Evolutionary conservation across 2,797 vertebrate species (phyloP), one percentile per base, ranked within the genome.

Genomic region (Pangasius djambal): DNA sequence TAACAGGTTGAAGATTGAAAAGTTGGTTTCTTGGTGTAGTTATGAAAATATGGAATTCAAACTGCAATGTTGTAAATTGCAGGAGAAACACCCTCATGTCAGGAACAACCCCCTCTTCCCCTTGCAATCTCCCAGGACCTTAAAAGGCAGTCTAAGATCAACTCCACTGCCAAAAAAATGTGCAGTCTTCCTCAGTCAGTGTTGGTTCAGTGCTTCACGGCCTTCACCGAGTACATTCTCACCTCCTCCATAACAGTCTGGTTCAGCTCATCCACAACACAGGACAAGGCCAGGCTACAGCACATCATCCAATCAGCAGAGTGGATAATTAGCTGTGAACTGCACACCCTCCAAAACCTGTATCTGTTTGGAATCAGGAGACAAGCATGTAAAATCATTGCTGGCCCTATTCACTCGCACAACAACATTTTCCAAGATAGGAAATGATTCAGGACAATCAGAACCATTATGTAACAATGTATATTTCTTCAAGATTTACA

Each of bases 191-290:
- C 31, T 81, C 31, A 81, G 34, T 57, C 79, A 67, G 15, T 67
- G 61, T 84, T 69, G 44, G 40, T 67, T 65, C 61, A 50, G 83
- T 65, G 63, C 44, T 48, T 86, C 50, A 57, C 6, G 8, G 50
- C 84, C 67, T 86, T 59, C 67, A 85, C 31, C 50, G 15, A 86
- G 31, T 72, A 72, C 67, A 74, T 86, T 72, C 48, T 72, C 84
- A 85, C 65, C 84, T 85, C 65, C 84, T 84, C 67, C 84, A 57
- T 70, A 85, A 72, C 65, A 70, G 50, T 34, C 84, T 72, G 65
- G 67, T 72, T 72, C 84, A 57, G 83, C 50, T 72, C 84, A 85
- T 72, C 18, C 50, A 57, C 50, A 55, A 57, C 84, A 67, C 61
- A 69, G 61, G 61, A 70, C 84, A 72, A 85, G 84, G 84, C 65